Percentiles rank a stretch among this genome's conserved stretches.
phyloP scores from a whole-genome alignment of 2,888 invertebrate species.

The Sarcophaga caerulescens region DNA sequence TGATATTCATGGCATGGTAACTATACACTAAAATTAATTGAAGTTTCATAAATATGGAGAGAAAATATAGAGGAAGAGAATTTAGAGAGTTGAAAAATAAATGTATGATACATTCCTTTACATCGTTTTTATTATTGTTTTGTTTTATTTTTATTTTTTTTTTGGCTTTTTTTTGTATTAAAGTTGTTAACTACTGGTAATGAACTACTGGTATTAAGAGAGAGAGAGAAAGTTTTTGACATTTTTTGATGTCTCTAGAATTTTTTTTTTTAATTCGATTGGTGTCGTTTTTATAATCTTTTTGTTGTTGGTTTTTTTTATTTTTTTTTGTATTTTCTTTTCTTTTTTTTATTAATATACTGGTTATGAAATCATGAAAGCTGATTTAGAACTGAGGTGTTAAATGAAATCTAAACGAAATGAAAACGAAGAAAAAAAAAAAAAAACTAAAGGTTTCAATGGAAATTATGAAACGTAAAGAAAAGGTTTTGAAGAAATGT shows the following conservation, averaged over 20 bases:
- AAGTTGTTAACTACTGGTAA: slow-evolving; percentile 53
- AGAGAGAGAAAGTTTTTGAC: slow-evolving; percentile 16
- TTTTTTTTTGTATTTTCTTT: slow-evolving; percentile 21
- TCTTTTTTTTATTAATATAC: not conserved
- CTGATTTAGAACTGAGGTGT: slow-evolving; percentile 60
- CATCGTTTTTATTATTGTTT: slow-evolving; percentile 8
- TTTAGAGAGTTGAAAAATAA: slow-evolving; percentile 14
- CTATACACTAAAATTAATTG: slow-evolving; percentile 21
- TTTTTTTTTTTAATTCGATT: slow-evolving; percentile 48
- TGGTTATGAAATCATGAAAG: slow-evolving; percentile 64
- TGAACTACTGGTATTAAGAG: slow-evolving; percentile 41
- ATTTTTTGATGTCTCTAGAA: slow-evolving; percentile 37
- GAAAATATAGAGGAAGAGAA: not conserved
- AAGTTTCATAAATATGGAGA: not conserved
- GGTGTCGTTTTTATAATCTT: slow-evolving; percentile 47
- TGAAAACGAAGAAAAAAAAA: not conserved
- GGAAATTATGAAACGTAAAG: not conserved
- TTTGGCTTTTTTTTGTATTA: too few relatives aligned
- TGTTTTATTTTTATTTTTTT: too few relatives aligned
- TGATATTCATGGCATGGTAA: not conserved
- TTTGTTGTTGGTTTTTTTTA: slow-evolving; percentile 6
- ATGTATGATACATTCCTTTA: slow-evolving; percentile 60
- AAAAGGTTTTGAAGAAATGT: slow-evolving; percentile 4
- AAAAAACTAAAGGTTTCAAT: not conserved
- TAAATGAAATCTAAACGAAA: not conserved